Evolutionary conservation across 2,797 vertebrate genomes (phyloP).

Genomic region (Pelobates cultripes): DNA sequence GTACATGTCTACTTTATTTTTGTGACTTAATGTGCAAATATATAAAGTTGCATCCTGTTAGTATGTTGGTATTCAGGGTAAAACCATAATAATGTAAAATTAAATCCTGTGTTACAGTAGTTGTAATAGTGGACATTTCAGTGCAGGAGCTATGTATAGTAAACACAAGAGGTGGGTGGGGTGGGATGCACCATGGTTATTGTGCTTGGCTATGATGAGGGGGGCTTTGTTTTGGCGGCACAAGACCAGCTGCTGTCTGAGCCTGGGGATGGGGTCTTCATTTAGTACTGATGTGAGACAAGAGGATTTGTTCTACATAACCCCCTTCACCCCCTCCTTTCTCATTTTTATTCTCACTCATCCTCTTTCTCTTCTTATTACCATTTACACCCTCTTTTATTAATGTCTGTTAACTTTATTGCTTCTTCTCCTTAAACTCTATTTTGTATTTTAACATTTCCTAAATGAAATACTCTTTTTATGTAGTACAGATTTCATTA

Average conservation of each 20-base stretch:
- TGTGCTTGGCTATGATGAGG: conserved; percentile 22
- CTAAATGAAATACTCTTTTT: too few relatives aligned
- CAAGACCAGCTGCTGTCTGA: conserved; percentile 49
- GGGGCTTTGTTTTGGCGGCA: conserved; percentile 52
- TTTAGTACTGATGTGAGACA: conserved; percentile 7
- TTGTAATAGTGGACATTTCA: not conserved
- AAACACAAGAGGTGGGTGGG: conserved; percentile 3
- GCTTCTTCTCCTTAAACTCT: too few relatives aligned
- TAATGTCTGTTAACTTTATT: not conserved
- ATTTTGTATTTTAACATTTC: too few relatives aligned
- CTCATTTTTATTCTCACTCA: not conserved
- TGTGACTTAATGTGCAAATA: too few relatives aligned
- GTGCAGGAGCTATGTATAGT: conserved; percentile 2
- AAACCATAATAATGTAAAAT: too few relatives aligned
- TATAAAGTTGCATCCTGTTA: too few relatives aligned
- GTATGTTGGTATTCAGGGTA: not conserved
- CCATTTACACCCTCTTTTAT: not conserved
- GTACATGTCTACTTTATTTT: too few relatives aligned
- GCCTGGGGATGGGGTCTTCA: conserved; percentile 22
- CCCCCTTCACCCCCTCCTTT: not conserved
- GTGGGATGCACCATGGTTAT: conserved; percentile 32
- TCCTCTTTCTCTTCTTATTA: not conserved
- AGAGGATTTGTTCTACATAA: not conserved
- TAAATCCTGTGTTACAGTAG: not conserved
- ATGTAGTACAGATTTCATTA: too few relatives aligned